phyloP scores from a whole-genome alignment of 2,888 invertebrate genomes.

The Mythimna lalbum region DNA sequence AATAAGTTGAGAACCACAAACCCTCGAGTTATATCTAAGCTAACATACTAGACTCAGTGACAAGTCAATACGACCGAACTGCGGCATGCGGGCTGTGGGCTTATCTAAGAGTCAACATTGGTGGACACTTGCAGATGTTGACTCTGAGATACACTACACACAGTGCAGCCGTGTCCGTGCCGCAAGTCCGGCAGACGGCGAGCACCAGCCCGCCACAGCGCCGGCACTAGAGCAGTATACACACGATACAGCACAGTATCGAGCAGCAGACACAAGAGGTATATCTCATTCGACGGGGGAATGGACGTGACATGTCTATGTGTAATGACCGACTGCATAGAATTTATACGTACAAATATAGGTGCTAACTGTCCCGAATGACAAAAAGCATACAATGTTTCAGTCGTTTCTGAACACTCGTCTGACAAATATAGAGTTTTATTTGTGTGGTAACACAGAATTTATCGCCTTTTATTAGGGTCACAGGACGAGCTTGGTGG shows the following conservation, averaged over 20 bases:
- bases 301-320: background rate
- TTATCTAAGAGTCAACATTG: slow-evolving; percentile 2
- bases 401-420: background rate
- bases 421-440: no score
- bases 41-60: background rate
- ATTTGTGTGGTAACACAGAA: background rate
- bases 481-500: no score
- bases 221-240: background rate
- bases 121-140: background rate
- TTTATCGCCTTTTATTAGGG: background rate
- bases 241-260: background rate
- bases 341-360: no score
- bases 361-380: background rate
- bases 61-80: background rate
- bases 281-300: background rate
- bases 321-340: background rate
- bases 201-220: background rate
- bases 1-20: background rate
- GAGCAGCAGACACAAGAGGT: no score
- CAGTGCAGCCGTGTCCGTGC: background rate
- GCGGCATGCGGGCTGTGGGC: background rate
- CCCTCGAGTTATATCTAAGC: no score
- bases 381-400: background rate
- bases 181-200: background rate
- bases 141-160: no score